Conservation (phyloP, 2,888 invertebrate genomes). For the Polylopha cassiicola region DNA sequence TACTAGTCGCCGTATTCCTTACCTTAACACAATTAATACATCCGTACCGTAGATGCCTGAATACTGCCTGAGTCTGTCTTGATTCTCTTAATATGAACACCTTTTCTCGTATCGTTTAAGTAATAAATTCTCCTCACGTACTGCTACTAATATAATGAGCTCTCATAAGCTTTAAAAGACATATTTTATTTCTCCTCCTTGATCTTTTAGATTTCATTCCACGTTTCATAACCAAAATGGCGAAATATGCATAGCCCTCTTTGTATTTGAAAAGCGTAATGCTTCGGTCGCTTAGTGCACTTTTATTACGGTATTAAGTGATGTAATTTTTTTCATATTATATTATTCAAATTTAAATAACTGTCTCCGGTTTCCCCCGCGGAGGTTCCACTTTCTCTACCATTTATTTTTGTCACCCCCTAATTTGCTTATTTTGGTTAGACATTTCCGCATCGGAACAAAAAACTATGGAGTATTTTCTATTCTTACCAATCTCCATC, state of each 20-base stretch:
- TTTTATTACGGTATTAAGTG: constrained; percentile 79
- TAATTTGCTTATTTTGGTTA: constrained; percentile 70
- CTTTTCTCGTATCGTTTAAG: too few species aligned
- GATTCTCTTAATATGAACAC: too few species aligned
- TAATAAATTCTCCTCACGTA: constrained; percentile 73
- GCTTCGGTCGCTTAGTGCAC: constrained; percentile 76
- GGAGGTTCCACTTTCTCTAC: constrained; percentile 61
- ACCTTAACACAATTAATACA: too few species aligned
- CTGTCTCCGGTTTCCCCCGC: constrained; percentile 76
- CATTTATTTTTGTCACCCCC: constrained; percentile 70
- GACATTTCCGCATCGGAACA: constrained; percentile 55
- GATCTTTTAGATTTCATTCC: constrained; percentile 75
- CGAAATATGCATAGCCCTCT: constrained; percentile 70
- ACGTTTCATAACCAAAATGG: constrained; percentile 74
- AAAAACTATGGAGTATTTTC: constrained; percentile 36
- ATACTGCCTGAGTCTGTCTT: too few species aligned
- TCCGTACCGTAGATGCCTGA: too few species aligned
- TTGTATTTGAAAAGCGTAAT: constrained; percentile 71
- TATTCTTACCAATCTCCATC: constrained; percentile 3
- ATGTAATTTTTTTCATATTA: constrained; percentile 79
- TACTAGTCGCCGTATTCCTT: background rate
- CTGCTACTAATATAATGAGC: constrained; percentile 72
- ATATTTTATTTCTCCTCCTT: constrained; percentile 71
- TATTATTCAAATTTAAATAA: constrained; percentile 80
- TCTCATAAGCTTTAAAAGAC: constrained; percentile 59